phyloP scores from a whole-genome alignment of 2,797 vertebrate genomes.

The Cheirogaleus major region DNA sequence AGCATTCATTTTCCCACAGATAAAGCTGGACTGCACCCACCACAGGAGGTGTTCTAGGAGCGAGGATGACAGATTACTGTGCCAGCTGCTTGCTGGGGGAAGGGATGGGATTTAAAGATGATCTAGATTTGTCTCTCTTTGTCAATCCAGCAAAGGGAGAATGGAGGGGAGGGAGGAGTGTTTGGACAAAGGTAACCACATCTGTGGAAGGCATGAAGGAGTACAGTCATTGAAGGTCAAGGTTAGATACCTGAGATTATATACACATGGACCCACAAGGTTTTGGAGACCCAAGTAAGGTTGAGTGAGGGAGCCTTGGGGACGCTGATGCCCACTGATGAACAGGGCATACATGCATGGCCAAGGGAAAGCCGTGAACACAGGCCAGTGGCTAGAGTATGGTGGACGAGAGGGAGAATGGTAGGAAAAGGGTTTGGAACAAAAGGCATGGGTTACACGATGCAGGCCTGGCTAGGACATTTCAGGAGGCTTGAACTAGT shows the following conservation, averaged over 20 bases:
- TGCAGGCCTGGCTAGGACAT: too few relatives aligned
- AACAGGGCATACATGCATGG: background rate
- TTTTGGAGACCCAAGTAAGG: background rate
- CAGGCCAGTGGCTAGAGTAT: background rate
- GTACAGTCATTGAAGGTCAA: background rate
- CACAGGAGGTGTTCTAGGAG: background rate
- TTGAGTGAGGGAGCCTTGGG: background rate
- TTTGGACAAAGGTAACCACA: background rate
- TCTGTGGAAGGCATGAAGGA: background rate
- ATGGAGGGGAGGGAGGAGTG: background rate
- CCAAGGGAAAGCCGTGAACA: background rate
- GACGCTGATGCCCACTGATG: accelerated
- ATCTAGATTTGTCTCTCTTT: background rate
- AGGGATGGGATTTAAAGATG: background rate
- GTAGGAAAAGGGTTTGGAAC: background rate
- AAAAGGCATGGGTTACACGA: background rate
- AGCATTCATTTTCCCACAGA: background rate
- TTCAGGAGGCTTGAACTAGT: background rate
- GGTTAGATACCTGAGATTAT: too few relatives aligned
- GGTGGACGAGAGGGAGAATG: background rate
- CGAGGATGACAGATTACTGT: too few relatives aligned
- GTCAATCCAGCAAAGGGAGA: background rate
- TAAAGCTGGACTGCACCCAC: background rate
- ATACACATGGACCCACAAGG: background rate
- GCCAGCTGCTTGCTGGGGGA: background rate